Base-by-base conservation (phyloP, 2,888 invertebrate genomes). In the Eulithis testata region DNA sequence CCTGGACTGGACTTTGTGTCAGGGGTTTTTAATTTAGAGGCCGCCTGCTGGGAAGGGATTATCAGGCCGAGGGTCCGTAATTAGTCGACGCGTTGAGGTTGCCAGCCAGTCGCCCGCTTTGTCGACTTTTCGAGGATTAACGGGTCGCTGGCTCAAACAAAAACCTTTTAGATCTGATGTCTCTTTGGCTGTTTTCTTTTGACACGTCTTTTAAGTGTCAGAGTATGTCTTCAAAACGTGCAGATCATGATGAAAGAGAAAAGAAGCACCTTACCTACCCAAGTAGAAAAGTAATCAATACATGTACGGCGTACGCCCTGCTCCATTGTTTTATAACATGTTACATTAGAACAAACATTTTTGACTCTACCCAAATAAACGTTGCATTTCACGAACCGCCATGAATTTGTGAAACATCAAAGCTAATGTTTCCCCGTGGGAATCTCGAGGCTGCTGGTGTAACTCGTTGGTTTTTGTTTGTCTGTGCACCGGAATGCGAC, bases 41-140 rank as follows among this genome's bases (percentile, higher is more conserved):
- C 89, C 91, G 84, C 92, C 91, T 84, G 90, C 91, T 89, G 92
- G 81, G 91, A 86, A 84, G 81, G 91, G 92, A 92, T 93, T 93
- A 92, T 86, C 87, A 80, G 82, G 77, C 80, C 79, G 82, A 83
- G 79, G 85, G 83, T 81, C 84, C 75, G 87, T 90, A 91, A 92
- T 92, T 90, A 91, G 91, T 88, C 84, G 79, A 82, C 80, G 78
- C 81, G 80, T 79, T 79, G 80, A 81, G 83, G 82, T 80, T 79
- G 76, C 75, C 75, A 77, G 73, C 74, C 81, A 56, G 78, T 79
- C 77, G 80, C 77, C 79, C 77, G 78, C 78, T 74, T 77, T 70
- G 74, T 70, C 71, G 81, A 80, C 83, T 85, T 83, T 82, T 76
- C 73, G 68, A 77, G 81, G 83, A 83, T 86, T 85, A 85, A 72